A percentile compares a stretch with the other conserved stretches of the same genome.
phyloP scores from a whole-genome alignment of 1,140 invertebrate genomes.

The Conus ventricosus region DNA sequence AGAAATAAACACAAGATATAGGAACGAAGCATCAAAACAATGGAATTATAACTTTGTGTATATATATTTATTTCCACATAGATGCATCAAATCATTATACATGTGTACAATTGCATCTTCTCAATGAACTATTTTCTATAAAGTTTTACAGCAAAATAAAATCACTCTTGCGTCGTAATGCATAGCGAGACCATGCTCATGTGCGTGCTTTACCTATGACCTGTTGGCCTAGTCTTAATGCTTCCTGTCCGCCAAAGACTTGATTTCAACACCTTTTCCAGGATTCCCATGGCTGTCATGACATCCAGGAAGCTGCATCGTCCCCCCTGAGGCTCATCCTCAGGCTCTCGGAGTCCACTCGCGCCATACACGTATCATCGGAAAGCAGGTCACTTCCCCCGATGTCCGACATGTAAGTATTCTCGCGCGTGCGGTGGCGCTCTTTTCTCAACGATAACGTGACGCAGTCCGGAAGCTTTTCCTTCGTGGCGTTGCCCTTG shows the following conservation, averaged over 20 bases:
- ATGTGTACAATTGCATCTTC: neutral
- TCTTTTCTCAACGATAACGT: constrained; percentile 24
- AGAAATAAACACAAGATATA: too few species aligned
- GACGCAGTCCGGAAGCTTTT: constrained; percentile 5
- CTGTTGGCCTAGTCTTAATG: neutral
- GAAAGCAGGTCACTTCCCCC: constrained; percentile 24
- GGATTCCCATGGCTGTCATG: neutral
- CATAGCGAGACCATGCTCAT: neutral
- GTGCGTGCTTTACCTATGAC: neutral
- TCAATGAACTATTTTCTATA: neutral
- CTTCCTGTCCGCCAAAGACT: neutral
- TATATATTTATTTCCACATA: neutral
- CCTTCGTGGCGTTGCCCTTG: neutral
- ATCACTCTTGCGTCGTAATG: neutral
- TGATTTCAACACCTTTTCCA: neutral
- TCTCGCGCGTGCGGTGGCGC: constrained; percentile 21
- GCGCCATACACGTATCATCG: constrained; percentile 9
- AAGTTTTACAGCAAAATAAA: neutral
- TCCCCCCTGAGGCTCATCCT: neutral
- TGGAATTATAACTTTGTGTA: neutral
- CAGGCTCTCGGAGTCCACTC: neutral
- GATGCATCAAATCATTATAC: neutral
- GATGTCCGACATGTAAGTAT: constrained; percentile 31
- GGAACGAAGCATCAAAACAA: too few species aligned
- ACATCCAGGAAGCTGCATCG: neutral